Evolutionary conservation across 1,140 invertebrate species (phyloP).

Genomic region (Lepidurus apus): DNA sequence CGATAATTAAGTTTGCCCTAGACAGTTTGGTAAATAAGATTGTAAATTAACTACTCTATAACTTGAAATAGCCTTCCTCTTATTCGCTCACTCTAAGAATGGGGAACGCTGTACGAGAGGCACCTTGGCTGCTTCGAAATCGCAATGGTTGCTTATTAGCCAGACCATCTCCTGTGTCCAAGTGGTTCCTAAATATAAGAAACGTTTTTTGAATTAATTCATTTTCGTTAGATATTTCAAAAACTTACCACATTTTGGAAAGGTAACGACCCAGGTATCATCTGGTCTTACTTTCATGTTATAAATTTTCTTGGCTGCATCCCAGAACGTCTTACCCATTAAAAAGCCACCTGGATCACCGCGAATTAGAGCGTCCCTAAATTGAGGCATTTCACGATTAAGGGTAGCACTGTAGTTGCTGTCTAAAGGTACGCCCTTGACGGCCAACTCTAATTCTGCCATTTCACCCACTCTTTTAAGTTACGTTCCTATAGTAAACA

Average conservation of each 20-base stretch:
- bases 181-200: constrained; percentile 46
- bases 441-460: background rate
- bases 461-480: background rate
- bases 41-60: background rate
- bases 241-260: constrained; percentile 35
- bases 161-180: constrained; percentile 58
- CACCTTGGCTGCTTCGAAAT: constrained; percentile 49
- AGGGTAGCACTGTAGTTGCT: background rate
- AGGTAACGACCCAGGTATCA: constrained; percentile 31
- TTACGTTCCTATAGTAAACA: no score
- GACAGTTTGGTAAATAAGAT: background rate
- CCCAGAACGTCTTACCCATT: constrained; percentile 15
- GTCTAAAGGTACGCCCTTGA: background rate
- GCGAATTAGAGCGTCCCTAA: constrained; percentile 25
- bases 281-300: constrained; percentile 31
- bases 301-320: constrained; percentile 30
- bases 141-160: constrained; percentile 50
- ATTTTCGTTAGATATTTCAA: no score
- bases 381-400: constrained; percentile 25
- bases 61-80: background rate
- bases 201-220: background rate
- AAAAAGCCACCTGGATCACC: constrained; percentile 31
- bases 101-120: constrained; percentile 43
- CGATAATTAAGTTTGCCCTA: background rate
- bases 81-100: constrained; percentile 48